Conservation (phyloP, 2,888 invertebrate genomes). For the Raillietiella orientalis region DNA sequence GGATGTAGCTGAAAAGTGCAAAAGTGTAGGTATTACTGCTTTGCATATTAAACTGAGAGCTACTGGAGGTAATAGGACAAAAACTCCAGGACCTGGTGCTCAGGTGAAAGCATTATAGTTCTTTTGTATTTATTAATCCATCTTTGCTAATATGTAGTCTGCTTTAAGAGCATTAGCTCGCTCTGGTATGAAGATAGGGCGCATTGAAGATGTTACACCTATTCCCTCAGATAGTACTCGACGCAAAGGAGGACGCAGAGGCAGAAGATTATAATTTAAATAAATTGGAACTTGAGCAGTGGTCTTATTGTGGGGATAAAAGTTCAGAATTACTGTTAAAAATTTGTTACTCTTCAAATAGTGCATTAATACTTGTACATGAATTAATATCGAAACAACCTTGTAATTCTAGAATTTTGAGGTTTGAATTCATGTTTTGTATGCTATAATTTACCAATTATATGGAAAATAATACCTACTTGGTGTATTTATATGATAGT, state of each 20-base stretch:
- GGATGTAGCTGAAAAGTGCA: constrained; percentile 98
- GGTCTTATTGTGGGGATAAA: too few relatives aligned
- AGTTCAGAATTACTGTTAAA: too few relatives aligned
- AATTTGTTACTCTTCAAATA: too few relatives aligned
- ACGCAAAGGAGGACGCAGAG: constrained; percentile 98
- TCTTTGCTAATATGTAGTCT: constrained; percentile 20
- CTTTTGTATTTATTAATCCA: neutral
- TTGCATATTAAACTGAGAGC: constrained; percentile 93
- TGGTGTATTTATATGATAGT: too few relatives aligned
- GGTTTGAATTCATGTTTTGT: too few relatives aligned
- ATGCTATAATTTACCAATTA: too few relatives aligned
- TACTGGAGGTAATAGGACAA: constrained; percentile 93
- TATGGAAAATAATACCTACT: too few relatives aligned
- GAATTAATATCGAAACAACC: too few relatives aligned
- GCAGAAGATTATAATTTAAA: constrained; percentile 86
- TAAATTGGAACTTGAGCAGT: too few relatives aligned
- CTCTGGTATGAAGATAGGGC: constrained; percentile 96
- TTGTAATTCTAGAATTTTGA: too few relatives aligned
- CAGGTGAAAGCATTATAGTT: constrained; percentile 15
- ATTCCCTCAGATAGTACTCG: constrained; percentile 97
- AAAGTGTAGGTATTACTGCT: constrained; percentile 81
- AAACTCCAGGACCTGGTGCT: constrained; percentile 94
- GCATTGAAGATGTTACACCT: constrained; percentile 97
- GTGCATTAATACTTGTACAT: too few relatives aligned
- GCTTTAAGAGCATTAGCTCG: constrained; percentile 91